Evolutionary conservation across 1,140 invertebrate genomes (phyloP).

Genomic region (Ephestia elutella): DNA sequence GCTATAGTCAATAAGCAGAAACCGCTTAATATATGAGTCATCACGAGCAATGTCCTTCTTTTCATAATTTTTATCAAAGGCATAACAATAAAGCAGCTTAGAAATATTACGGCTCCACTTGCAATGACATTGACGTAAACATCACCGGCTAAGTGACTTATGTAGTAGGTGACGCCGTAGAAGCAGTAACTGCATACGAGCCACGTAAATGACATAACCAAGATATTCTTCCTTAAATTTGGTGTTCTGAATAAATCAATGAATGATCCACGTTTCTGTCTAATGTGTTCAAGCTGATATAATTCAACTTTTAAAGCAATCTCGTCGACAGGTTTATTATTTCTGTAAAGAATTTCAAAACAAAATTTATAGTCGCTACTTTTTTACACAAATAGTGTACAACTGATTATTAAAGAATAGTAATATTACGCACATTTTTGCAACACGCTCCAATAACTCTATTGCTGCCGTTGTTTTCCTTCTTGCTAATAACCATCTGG

Average conservation of each 20-base stretch:
- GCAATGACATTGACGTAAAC: constrained; percentile 82
- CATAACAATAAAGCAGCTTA: constrained; percentile 76
- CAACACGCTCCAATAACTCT: constrained; percentile 71
- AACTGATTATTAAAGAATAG: constrained; percentile 14
- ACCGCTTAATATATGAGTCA: constrained; percentile 74
- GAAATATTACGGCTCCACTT: constrained; percentile 77
- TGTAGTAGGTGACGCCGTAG: constrained; percentile 83
- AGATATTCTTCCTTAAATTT: constrained; percentile 82
- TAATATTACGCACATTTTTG: constrained; percentile 58
- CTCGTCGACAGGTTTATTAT: constrained; percentile 37
- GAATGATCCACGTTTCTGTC: constrained; percentile 72
- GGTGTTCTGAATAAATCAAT: constrained; percentile 82
- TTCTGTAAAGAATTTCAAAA: too few relatives aligned
- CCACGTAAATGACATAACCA: constrained; percentile 82
- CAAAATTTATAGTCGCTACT: too few relatives aligned
- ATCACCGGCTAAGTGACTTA: constrained; percentile 81
- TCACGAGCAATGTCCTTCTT: constrained; percentile 75
- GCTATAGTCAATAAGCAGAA: constrained; percentile 76
- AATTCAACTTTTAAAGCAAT: constrained; percentile 41
- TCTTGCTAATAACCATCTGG: constrained; percentile 78
- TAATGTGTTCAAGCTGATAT: constrained; percentile 36
- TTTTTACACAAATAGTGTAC: too few relatives aligned
- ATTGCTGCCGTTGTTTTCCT: constrained; percentile 76
- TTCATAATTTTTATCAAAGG: constrained; percentile 77
- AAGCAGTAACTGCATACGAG: constrained; percentile 81